These are phyloP conservation scores for Laticauda colubrina DNA, from an alignment of 2,113 vertebrate species.

Conservation along the genomic window DNA sequence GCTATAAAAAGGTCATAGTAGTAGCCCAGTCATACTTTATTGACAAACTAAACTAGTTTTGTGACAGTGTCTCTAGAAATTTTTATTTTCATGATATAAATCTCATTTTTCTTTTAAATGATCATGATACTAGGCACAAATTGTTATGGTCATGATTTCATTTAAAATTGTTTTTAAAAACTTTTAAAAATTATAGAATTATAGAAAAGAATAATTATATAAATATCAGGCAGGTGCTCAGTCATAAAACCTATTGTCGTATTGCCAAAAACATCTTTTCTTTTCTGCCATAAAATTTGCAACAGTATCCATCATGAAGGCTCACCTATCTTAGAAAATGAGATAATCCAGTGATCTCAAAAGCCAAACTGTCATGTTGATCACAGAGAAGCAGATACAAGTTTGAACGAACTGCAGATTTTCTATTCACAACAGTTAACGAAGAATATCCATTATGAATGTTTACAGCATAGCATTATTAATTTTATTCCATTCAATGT, in stretches of 20 bases:
- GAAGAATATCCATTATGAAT: background rate
- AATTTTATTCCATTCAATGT: background rate
- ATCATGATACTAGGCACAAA: background rate
- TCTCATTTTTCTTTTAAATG: constrained; percentile 38
- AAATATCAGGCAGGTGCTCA: background rate
- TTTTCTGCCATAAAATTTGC: background rate
- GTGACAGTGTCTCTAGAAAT: constrained; percentile 35
- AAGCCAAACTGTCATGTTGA: background rate
- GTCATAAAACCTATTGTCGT: background rate
- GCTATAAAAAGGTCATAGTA: constrained; percentile 41
- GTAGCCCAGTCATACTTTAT: constrained; percentile 61
- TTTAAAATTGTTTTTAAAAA: no score
- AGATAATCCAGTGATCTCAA: background rate
- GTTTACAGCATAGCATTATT: background rate
- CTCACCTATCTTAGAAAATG: background rate
- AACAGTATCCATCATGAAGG: background rate
- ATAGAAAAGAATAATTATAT: background rate
- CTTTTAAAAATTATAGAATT: no score
- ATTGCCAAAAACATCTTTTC: background rate
- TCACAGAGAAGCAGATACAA: background rate
- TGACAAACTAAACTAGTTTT: constrained; percentile 62
- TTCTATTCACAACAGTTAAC: background rate
- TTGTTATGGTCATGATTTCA: no score
- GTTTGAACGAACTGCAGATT: background rate
- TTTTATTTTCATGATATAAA: constrained; percentile 39